Evolutionary conservation across 1,140 invertebrate genomes (phyloP), one percentile per base, ranked within the genome.

Genomic region (Onthophagus taurus): DNA sequence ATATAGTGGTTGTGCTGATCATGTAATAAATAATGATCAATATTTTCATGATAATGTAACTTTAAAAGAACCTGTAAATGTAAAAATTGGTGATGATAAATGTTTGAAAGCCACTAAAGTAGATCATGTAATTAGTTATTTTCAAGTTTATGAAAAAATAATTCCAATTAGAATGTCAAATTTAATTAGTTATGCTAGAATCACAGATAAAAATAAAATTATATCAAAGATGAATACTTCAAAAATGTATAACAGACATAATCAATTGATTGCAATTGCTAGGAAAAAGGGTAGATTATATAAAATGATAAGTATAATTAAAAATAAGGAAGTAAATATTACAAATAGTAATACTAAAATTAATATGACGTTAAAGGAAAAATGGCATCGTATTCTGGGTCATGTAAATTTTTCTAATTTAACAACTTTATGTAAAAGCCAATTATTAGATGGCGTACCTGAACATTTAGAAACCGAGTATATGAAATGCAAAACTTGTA

Each of bases 1-100:
- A 7, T 60, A 64, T 48, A 61, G 59, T 57, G 59, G 61, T 1
- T 63, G 60, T 53, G 61, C 62, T 1, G 61, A 63, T 33, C 59
- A 66, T 41, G 54, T 66, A 19, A 53, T 64, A 23, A 63, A 64
- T 31, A 52, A 47, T 50, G 59, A 65, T 44, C 42, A 23, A 36
- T 64, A 53, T 50, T 63, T 63, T 56, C 2, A 43, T 51, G 50
- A 57, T 33, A 61, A 2, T 42, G 26, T 50, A 41, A 45, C 48
- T 44, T 57, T 64, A 18, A 59, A 62, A 51, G 29, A 44, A 16
- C 50, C 50, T 16, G 33, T 50, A 31, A 41, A 50, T 20, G 48
- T 53, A 16, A 54, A 23, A 42, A 44, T 60, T 17, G 31, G 53
- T 5, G 31, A 63, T 55, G 54, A 57, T 9, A 52, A 42, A 51